A percentile compares a stretch with the other conserved stretches of the same genome.
Conservation (phyloP, 1,140 invertebrate genomes). For the Penaeus vannamei region DNA sequence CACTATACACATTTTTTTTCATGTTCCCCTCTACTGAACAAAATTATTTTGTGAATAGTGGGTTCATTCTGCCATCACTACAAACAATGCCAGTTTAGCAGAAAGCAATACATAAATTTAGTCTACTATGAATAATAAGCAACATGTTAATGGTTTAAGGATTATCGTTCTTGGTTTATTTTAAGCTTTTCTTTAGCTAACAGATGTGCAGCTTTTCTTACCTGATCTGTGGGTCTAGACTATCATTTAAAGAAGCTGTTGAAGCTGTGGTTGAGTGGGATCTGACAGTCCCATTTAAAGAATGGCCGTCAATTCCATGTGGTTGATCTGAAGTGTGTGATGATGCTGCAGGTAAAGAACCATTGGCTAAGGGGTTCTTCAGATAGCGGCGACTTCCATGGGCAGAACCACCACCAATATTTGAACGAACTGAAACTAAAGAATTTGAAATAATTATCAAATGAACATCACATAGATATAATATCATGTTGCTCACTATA, state of each 20-base stretch:
- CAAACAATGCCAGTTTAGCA: too few relatives aligned
- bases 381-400: conserved; percentile 43
- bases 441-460: too few relatives aligned
- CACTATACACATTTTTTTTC: too few relatives aligned
- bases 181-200: too few relatives aligned
- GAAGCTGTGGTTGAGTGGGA: conserved; percentile 53
- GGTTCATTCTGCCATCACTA: too few relatives aligned
- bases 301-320: conserved; percentile 37
- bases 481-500: background rate
- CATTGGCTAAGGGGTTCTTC: conserved; percentile 49
- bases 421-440: conserved; percentile 50
- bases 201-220: too few relatives aligned
- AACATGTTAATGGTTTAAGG: too few relatives aligned
- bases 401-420: background rate
- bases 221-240: conserved; percentile 23
- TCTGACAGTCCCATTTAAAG: conserved; percentile 54
- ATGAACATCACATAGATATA: background rate
- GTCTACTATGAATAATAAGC: too few relatives aligned
- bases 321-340: background rate
- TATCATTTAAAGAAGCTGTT: conserved; percentile 33
- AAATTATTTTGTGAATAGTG: too few relatives aligned
- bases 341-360: conserved; percentile 36
- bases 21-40: too few relatives aligned
- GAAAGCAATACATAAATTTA: too few relatives aligned
- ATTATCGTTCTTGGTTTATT: too few relatives aligned